Evolutionary conservation across 2,113 vertebrate species (phyloP).

Genomic region (Deroptyus accipitrinus): DNA sequence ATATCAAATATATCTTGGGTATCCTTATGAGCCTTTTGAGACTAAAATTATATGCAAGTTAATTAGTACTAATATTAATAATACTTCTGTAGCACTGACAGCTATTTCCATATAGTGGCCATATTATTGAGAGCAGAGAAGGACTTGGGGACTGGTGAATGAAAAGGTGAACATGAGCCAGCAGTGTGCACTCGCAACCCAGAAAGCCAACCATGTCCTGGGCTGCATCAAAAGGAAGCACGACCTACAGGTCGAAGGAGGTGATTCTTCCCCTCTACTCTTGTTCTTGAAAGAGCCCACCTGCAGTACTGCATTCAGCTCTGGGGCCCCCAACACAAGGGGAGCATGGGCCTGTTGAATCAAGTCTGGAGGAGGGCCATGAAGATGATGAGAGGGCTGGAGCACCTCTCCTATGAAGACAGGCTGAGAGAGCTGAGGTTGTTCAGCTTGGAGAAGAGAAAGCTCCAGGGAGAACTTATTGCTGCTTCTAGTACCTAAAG

Average conservation of each 20-base stretch:
- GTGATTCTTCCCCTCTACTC: not conserved
- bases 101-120: not conserved
- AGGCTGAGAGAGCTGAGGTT: not conserved
- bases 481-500: not conserved
- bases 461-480: accelerated
- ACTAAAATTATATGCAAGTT: not conserved
- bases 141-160: not conserved
- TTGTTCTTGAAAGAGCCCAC: not conserved
- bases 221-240: not conserved
- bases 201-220: not conserved
- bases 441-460: not conserved
- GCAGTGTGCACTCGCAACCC: accelerated
- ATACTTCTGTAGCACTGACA: not conserved
- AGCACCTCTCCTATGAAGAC: not conserved
- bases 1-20: not conserved
- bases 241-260: not conserved
- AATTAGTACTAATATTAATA: not conserved
- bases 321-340: not conserved
- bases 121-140: not conserved
- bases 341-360: not conserved
- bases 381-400: not conserved
- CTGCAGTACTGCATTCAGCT: not conserved
- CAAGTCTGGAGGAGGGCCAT: accelerated
- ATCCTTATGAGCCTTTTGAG: not conserved
- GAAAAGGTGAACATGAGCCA: not conserved